Percentiles rank a stretch among this genome's conserved stretches.
These are phyloP conservation scores for Hystrix cristata DNA, from an alignment of 2,113 vertebrate species.

Conservation along the genomic window DNA sequence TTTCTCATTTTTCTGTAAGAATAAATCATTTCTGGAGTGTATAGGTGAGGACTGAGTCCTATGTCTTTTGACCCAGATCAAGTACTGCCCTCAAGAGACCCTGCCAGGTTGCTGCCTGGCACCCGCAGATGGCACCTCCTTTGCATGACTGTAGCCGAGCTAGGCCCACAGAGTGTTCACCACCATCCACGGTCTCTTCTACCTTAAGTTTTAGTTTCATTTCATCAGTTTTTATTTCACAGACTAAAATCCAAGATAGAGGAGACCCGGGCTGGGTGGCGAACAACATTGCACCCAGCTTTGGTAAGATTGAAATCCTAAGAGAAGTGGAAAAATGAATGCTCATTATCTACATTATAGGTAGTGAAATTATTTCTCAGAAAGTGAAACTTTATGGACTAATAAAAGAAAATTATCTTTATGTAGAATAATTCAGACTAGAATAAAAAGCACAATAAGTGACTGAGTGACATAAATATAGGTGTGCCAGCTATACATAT, in stretches of 20 bases:
- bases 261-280: not conserved
- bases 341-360: constrained; percentile 41
- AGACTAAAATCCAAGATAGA: not conserved
- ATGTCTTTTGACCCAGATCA: not conserved
- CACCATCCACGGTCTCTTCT: not conserved
- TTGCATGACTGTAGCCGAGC: not conserved
- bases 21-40: not conserved
- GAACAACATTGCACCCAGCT: not conserved
- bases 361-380: constrained; percentile 64
- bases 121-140: not conserved
- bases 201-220: not conserved
- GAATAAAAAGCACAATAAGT: not conserved
- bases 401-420: constrained; percentile 63
- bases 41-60: not conserved
- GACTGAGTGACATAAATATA: constrained; percentile 63
- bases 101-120: fast-evolving
- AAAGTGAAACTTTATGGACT: constrained; percentile 51
- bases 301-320: not conserved
- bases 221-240: not conserved
- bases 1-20: not conserved
- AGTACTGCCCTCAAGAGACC: not conserved
- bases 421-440: constrained; percentile 34
- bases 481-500: constrained; percentile 39
- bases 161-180: not conserved
- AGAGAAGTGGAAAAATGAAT: not conserved